phyloP scores from a whole-genome alignment of 2,113 vertebrate species.

The Ramphastos sulfuratus region DNA sequence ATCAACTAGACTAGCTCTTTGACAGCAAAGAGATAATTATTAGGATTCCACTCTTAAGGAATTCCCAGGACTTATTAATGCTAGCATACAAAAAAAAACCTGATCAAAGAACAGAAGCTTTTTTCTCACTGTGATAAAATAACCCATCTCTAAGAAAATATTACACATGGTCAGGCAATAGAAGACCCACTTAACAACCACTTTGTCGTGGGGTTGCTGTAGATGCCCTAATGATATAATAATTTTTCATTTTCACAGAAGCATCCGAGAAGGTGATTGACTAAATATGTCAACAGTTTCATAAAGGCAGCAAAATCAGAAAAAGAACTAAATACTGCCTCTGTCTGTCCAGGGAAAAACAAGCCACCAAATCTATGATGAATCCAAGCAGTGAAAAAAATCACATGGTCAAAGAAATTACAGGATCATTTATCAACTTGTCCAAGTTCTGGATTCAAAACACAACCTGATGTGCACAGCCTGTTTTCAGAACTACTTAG shows the following conservation, averaged over 20 bases:
- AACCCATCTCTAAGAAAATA: not conserved
- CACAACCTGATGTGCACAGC: not conserved
- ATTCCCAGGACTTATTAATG: conserved; percentile 36
- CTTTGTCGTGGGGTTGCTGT: not conserved
- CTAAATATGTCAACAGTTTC: not conserved
- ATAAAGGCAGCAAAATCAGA: not conserved
- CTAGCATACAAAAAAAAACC: not conserved
- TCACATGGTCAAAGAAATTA: not conserved
- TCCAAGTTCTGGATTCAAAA: not conserved
- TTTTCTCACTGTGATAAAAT: not conserved
- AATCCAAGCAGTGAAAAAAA: not conserved
- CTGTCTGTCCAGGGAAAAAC: not conserved
- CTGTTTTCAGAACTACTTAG: not conserved
- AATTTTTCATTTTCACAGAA: not conserved
- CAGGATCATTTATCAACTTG: not conserved
- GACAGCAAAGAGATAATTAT: conserved; percentile 64
- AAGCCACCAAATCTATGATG: not conserved
- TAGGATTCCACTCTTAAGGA: conserved; percentile 14
- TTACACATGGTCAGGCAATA: not conserved
- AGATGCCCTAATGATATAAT: not conserved
- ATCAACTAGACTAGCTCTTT: conserved; percentile 31
- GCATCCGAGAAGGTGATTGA: not conserved
- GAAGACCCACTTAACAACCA: not conserved
- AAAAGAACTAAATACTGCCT: not conserved
- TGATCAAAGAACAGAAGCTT: not conserved